Conservation (phyloP, 2,113 vertebrate genomes). For the Mirza zaza region DNA sequence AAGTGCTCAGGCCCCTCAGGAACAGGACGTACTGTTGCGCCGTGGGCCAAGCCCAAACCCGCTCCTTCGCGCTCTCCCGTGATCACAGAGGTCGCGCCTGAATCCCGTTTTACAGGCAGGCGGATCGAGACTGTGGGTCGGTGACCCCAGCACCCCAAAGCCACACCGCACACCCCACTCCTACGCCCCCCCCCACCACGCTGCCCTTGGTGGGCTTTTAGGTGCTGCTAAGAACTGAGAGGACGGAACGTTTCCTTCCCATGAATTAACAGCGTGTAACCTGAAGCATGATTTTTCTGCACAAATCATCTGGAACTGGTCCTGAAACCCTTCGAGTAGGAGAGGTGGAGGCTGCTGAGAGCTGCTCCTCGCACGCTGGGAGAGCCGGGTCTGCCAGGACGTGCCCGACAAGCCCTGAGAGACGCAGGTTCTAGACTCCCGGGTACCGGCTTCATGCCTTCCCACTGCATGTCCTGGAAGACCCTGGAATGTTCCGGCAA, state of each 20-base stretch:
- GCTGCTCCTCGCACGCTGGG: not conserved
- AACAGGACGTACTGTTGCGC: accelerated
- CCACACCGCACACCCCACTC: not conserved
- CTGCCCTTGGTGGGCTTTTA: accelerated
- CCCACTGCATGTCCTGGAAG: not conserved
- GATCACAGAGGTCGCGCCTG: not conserved
- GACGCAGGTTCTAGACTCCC: not conserved
- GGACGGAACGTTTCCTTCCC: not conserved
- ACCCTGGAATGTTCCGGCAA: accelerated
- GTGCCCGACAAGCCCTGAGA: no score
- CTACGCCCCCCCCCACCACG: accelerated
- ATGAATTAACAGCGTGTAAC: not conserved
- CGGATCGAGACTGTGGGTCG: not conserved
- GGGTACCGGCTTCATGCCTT: not conserved
- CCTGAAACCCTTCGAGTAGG: not conserved
- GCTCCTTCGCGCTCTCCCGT: not conserved
- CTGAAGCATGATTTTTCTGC: not conserved
- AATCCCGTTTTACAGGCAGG: not conserved
- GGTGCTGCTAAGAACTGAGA: not conserved
- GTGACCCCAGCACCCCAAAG: not conserved
- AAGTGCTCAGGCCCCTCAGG: no score
- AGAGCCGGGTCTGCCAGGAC: accelerated
- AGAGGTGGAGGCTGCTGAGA: no score
- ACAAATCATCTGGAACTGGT: not conserved
- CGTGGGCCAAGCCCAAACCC: not conserved